Conservation (phyloP, 2,888 invertebrate species). For the Tetranychus truncatus region DNA sequence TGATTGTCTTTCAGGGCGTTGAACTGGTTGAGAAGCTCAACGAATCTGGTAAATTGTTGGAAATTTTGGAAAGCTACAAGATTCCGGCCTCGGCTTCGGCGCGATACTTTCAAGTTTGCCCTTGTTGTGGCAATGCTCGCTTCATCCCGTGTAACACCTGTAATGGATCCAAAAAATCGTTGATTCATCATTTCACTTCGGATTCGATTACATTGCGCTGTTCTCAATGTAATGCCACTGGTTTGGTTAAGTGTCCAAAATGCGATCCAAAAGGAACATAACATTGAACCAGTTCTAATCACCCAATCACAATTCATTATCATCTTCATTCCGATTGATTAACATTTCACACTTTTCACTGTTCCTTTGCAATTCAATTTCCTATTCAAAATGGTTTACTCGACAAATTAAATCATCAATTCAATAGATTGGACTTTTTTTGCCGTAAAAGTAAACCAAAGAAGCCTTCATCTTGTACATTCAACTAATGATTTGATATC, state of each 20-base stretch:
- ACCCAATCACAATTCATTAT: too few relatives aligned
- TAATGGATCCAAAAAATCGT: conserved; percentile 18
- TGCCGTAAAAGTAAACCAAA: too few relatives aligned
- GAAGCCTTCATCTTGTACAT: too few relatives aligned
- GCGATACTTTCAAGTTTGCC: conserved; percentile 4
- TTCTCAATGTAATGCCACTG: conserved; percentile 16
- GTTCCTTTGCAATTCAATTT: too few relatives aligned
- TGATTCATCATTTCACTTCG: conserved; percentile 16
- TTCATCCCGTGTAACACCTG: conserved; percentile 19
- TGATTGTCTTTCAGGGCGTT: conserved; percentile 3
- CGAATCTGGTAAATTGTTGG: conserved; percentile 15
- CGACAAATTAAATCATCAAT: too few relatives aligned
- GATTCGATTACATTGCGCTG: conserved; percentile 17
- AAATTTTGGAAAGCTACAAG: conserved; percentile 12
- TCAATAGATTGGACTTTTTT: too few relatives aligned
- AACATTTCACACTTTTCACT: too few relatives aligned
- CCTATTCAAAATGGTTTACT: too few relatives aligned
- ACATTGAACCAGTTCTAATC: too few relatives aligned
- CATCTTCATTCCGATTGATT: too few relatives aligned
- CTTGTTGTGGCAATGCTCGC: conserved; percentile 16
- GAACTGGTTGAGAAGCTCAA: conserved; percentile 17
- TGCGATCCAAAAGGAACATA: conserved; percentile 5
- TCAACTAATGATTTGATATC: too few relatives aligned
- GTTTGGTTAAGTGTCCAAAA: conserved; percentile 19
- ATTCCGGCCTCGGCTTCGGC: not conserved